phyloP scores from a whole-genome alignment of 2,888 invertebrate genomes.

The Coelopa pilipes region DNA sequence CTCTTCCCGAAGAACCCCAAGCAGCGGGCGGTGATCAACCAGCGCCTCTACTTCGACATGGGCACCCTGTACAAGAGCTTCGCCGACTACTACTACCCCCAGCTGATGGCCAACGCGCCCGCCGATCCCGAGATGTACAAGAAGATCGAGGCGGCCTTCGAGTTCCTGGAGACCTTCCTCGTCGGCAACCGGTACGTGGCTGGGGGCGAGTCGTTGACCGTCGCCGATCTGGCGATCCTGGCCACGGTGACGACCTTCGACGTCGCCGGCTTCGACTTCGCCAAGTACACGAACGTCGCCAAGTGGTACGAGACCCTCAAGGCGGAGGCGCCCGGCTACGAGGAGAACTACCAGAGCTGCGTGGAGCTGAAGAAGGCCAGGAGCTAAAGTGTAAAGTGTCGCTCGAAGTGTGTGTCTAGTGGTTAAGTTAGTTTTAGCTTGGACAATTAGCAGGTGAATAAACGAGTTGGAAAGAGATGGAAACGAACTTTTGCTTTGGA shows the following conservation, averaged over 20 bases:
- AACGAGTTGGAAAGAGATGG: too few species aligned
- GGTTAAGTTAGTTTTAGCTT: too few species aligned
- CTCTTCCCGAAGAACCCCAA: slow-evolving; percentile 80
- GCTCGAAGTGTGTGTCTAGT: too few species aligned
- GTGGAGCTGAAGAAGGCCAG: slow-evolving; percentile 38
- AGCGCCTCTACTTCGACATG: slow-evolving; percentile 81
- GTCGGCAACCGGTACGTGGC: slow-evolving; percentile 75
- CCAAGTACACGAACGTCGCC: slow-evolving; percentile 74
- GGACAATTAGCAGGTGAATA: too few species aligned
- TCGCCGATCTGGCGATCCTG: slow-evolving; percentile 80
- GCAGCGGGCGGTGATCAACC: slow-evolving; percentile 78
- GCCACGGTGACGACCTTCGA: slow-evolving; percentile 77
- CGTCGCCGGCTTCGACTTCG: slow-evolving; percentile 74
- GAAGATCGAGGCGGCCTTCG: slow-evolving; percentile 75
- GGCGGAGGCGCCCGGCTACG: slow-evolving; percentile 70
- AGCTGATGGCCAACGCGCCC: slow-evolving; percentile 71
- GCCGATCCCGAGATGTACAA: slow-evolving; percentile 74
- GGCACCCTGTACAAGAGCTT: slow-evolving; percentile 77
- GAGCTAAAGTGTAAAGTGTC: background rate
- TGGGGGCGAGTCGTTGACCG: slow-evolving; percentile 75
- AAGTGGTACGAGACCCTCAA: slow-evolving; percentile 77
- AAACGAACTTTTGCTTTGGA: too few species aligned
- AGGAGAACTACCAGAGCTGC: slow-evolving; percentile 53
- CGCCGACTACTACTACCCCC: slow-evolving; percentile 74
- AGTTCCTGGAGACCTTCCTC: slow-evolving; percentile 75